Base-by-base conservation (phyloP, 2,797 vertebrate genomes). In the Carcharodon carcharias region DNA sequence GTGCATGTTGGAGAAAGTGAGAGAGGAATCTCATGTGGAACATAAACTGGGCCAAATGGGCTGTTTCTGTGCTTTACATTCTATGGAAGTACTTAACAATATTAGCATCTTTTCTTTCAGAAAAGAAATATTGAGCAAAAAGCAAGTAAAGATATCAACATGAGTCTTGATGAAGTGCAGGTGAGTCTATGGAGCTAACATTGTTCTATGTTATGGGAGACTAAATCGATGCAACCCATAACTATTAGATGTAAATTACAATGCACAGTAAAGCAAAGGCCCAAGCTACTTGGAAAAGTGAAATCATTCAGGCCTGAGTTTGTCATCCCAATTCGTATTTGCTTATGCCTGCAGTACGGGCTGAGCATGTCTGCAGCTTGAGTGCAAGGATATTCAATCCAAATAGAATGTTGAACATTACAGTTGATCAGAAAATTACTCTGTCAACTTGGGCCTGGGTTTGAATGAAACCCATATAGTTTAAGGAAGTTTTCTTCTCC, bases 51-150 rank as follows among this genome's bases (percentile, higher is more conserved):
- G 14, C 56, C n/a, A 8, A 65, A 93, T 65, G 11, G 28, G 8
- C 71, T 77, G 40, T 85, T 82, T 82, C 77, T 85, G 80, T 85
- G 16, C n/a, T 65, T 4, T 65, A 65, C 7, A 23, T 28, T 65
- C 3, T 40, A 23, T 40, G 8, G 35, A 67, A 65, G 67, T 31
- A 7, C 26, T 77, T 95, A 71, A 89, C 28, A 65, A 89, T 67
- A 40, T n/a, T 56, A 71, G 8, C n/a, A 45, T 73, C 96, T 97
- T 54, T 35, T 96, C 58, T 98, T 98, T 96, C 97, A 99, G 99
- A 99, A 98, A 97, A 98, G 99, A 97, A 99, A 98, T 88, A 97
- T 99, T 96, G 97, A 98, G 0, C 96, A 98, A 96, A 99, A 98
- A 97, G 97, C 97, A 69, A 96, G 97, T 5, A 99, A 99, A 96